These are phyloP conservation scores for Bombyx mori DNA, from an alignment of 1,140 invertebrate genomes.

Conservation along the genomic window ASM3026992v2 NC_085131.1:9660501-9661000, in stretches of 20 bases:
- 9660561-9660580: constrained; percentile 10
- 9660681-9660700: too few species aligned
- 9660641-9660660: too few species aligned
- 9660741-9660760: too few species aligned
- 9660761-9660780: constrained; percentile 33
- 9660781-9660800: constrained; percentile 36
- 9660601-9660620: too few species aligned
- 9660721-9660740: too few species aligned
- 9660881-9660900: constrained; percentile 10
- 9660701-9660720: too few species aligned
- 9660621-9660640: too few species aligned
- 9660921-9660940: constrained; percentile 2
- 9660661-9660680: too few species aligned
- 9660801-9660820: constrained; percentile 33
- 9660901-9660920: constrained; percentile 9
- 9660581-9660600: too few species aligned
- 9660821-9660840: constrained; percentile 36
- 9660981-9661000: too few species aligned
- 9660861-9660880: constrained; percentile 29
- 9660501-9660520: constrained; percentile 54
- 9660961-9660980: too few species aligned
- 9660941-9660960: too few species aligned
- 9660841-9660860: constrained; percentile 9
- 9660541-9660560: constrained; percentile 33
- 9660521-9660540: constrained; percentile 34